Base-by-base conservation (phyloP, 2,797 vertebrate genomes). In the Sebastes elongatus region DNA sequence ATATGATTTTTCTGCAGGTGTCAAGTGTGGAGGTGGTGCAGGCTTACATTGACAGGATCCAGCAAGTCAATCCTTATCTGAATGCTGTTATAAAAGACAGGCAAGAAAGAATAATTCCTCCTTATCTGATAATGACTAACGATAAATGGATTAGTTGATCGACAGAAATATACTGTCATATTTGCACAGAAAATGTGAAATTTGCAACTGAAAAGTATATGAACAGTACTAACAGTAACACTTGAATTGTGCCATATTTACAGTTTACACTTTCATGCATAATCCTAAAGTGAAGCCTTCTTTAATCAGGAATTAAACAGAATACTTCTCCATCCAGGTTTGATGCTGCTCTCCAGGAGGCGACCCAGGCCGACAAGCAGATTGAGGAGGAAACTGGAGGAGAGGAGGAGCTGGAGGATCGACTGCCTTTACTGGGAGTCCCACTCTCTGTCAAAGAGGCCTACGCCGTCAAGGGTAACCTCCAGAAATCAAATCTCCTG, bases 381-480 rank as follows among this genome's bases (percentile, higher is more conserved):
- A 96, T 98, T 0, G 92, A 93, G 0, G 96, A 97, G 82, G 94
- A 93, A 22, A 93, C 93, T 0, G 94, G 86, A 0, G 93, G 96
- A 78, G 97, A 97, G 86, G 94, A 95, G 27, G 94, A 84, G 5
- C 87, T 98, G 84, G 95, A 96, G 85, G 95, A 97, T 65, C 95
- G 95, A 25, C 95, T 97, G 67, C 97, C 97, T 32, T 90, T 98
- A 22, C 83, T 98, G 20, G 97, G 98, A 3, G 96, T 99, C 59
- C 97, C 97, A 1, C 53, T 98, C 71, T 97, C 97, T 0, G 93
- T 98, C 81, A 99, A 99, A 91, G 97, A 97, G 92, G 93, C 96
- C n/a, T 96, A 96, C 28, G 91, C 92, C 11, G 80, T 98, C 3
- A 94, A 96, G 6, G 97, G 97, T 98, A 90, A 78, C 55, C 5